Conservation (phyloP, 2,888 invertebrate species). For the Metalampra italica region DNA sequence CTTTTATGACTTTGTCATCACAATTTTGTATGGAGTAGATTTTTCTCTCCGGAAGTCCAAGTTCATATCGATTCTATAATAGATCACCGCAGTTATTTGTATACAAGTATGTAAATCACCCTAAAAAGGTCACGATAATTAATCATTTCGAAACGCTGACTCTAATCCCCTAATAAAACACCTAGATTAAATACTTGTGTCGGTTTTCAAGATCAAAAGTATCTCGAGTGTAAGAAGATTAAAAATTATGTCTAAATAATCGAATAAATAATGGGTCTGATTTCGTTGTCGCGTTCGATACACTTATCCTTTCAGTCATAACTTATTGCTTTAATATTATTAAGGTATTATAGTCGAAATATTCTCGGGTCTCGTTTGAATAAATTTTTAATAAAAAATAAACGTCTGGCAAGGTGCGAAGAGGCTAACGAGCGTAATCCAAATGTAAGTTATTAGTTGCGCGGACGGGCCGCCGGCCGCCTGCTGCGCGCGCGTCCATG, state of each 20-base stretch:
- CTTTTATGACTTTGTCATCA: too few relatives aligned
- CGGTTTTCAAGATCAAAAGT: slow-evolving; percentile 17
- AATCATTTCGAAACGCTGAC: slow-evolving; percentile 21
- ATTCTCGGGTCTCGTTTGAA: slow-evolving; percentile 59
- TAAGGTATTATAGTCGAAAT: slow-evolving; percentile 66
- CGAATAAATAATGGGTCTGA: slow-evolving; percentile 48
- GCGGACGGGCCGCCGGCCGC: slow-evolving; percentile 49
- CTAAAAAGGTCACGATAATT: not conserved
- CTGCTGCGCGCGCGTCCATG: slow-evolving; percentile 53
- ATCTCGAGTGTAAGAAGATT: slow-evolving; percentile 10
- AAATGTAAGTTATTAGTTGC: slow-evolving; percentile 73
- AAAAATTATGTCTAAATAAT: slow-evolving; percentile 36
- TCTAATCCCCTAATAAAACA: slow-evolving; percentile 31
- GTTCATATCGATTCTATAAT: too few relatives aligned
- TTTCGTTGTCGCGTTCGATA: slow-evolving; percentile 33
- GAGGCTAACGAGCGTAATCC: slow-evolving; percentile 76
- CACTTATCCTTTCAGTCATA: slow-evolving; percentile 61
- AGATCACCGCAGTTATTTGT: slow-evolving; percentile 4
- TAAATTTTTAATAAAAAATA: slow-evolving; percentile 74
- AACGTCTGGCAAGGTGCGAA: slow-evolving; percentile 72
- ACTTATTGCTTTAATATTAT: slow-evolving; percentile 67
- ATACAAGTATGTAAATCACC: too few relatives aligned
- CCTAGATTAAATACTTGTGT: slow-evolving; percentile 25
- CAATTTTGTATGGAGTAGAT: too few relatives aligned
- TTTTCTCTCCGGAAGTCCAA: too few relatives aligned